Evolutionary conservation across 2,113 vertebrate genomes (phyloP).

Genomic region (Heptranchias perlo): DNA sequence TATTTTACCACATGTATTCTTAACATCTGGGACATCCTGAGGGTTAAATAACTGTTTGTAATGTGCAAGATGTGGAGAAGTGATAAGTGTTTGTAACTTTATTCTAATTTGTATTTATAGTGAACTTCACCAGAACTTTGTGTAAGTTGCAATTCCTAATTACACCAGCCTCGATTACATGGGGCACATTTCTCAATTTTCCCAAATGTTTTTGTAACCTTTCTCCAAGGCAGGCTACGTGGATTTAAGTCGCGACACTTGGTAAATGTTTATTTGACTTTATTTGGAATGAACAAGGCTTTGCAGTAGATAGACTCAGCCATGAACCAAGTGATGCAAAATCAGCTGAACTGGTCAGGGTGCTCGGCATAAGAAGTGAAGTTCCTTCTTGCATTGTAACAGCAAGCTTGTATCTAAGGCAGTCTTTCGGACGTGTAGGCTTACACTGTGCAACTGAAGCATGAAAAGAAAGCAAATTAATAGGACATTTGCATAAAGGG

Average conservation of each 20-base stretch:
- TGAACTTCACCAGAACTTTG: background rate
- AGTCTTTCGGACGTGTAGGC: background rate
- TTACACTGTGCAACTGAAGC: background rate
- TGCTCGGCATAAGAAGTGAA: background rate
- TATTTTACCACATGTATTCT: background rate
- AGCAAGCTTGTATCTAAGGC: background rate
- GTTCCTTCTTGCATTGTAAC: background rate
- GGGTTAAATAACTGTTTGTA: background rate
- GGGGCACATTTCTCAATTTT: background rate
- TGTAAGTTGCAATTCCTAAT: background rate
- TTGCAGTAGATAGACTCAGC: background rate
- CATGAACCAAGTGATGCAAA: background rate
- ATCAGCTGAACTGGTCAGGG: background rate
- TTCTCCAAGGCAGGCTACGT: background rate
- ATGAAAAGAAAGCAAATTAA: background rate
- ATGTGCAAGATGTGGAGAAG: background rate
- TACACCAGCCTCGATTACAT: background rate
- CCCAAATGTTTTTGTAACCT: background rate
- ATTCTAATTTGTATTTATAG: background rate
- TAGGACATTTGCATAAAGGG: background rate
- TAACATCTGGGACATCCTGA: background rate
- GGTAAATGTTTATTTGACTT: background rate
- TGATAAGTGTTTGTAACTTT: too few species aligned
- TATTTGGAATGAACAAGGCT: background rate
- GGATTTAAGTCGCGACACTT: background rate